phyloP scores from a whole-genome alignment of 2,113 vertebrate species.

The Trogon melanurus region DNA sequence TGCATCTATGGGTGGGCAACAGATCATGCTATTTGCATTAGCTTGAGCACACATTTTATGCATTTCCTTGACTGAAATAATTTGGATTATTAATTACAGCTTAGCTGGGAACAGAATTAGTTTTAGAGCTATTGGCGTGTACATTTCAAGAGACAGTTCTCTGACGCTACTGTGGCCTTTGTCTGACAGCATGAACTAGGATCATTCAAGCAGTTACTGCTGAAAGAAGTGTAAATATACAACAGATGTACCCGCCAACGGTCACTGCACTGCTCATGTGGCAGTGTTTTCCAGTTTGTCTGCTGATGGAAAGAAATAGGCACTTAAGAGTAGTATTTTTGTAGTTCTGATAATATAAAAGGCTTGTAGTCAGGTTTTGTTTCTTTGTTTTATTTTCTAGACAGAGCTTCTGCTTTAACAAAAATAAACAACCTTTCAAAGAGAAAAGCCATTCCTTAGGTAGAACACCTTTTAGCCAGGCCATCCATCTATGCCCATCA shows the following conservation, averaged over 20 bases:
- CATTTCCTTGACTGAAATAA: neutral
- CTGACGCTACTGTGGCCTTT: neutral
- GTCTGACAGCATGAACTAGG: neutral
- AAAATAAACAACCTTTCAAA: neutral
- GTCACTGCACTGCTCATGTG: neutral
- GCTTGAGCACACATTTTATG: neutral
- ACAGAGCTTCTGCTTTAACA: neutral
- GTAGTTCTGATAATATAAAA: neutral
- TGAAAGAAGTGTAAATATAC: slow-evolving; percentile 3
- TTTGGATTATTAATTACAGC: neutral
- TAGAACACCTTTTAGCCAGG: neutral
- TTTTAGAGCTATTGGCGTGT: neutral
- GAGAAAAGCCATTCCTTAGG: neutral
- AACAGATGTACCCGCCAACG: neutral
- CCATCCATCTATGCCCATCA: neutral
- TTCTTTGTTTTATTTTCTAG: neutral
- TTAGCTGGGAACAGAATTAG: neutral
- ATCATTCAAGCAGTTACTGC: neutral
- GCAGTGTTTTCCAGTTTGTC: neutral
- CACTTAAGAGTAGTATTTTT: neutral
- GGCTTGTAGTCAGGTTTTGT: neutral
- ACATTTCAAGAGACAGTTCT: neutral
- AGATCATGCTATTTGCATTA: fast-evolving
- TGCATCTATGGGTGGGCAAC: neutral
- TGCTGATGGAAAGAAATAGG: neutral